Percentiles rank a stretch among this genome's conserved stretches.
Conservation (phyloP, 2,113 vertebrate species). For the Phoenicopterus ruber region DNA sequence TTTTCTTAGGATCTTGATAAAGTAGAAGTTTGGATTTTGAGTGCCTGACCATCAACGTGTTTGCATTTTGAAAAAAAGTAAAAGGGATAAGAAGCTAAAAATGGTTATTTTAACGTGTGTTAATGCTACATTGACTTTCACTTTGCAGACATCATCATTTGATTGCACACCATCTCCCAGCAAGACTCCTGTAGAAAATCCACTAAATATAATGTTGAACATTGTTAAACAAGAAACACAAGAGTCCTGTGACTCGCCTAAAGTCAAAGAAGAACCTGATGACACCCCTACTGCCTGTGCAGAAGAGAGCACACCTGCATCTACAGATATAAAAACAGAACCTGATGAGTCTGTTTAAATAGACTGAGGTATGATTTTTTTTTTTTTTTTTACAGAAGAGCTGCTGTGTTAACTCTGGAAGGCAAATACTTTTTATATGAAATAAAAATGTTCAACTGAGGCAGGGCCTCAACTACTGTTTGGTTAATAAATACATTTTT, state of each 20-base stretch:
- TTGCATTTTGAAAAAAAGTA: background rate
- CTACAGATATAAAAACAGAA: conserved; percentile 79
- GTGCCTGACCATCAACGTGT: accelerated
- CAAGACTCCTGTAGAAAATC: conserved; percentile 89
- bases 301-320: conserved; percentile 71
- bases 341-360: conserved; percentile 74
- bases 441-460: conserved; percentile 79
- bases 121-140: background rate
- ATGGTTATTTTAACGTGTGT: background rate
- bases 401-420: conserved; percentile 74
- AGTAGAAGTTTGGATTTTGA: background rate
- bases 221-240: conserved; percentile 84
- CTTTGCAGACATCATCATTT: conserved; percentile 87
- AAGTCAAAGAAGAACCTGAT: conserved; percentile 84
- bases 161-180: conserved; percentile 93
- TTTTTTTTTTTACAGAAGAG: conserved; percentile 60
- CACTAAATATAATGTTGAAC: conserved; percentile 85
- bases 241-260: conserved; percentile 71
- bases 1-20: background rate
- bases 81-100: background rate
- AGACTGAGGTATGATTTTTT: conserved; percentile 54
- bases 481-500: conserved; percentile 98
- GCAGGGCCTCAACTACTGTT: conserved; percentile 80
- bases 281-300: conserved; percentile 70
- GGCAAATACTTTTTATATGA: conserved; percentile 82